Evolutionary conservation across 2,888 invertebrate genomes (phyloP), one percentile per base, ranked within the genome.

Genomic region (Volucella bombylans): DNA sequence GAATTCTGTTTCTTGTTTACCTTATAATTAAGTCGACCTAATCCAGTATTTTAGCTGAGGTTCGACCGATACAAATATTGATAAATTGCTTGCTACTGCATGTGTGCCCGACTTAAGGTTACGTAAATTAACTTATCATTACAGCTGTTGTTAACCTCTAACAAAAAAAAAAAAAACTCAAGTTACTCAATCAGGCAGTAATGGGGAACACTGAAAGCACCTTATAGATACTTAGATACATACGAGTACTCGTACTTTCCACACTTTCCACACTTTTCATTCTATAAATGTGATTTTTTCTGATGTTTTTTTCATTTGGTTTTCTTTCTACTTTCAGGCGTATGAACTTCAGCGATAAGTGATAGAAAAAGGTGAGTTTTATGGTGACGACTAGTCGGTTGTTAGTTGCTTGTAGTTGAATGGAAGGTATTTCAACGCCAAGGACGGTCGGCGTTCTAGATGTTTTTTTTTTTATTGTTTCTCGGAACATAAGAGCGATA

Each of bases 401-500:
- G 31, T 31, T 31, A 31, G 31, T 31, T 31, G n/a, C n/a, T n/a
- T n/a, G n/a, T n/a, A 3, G 45, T 41, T 23, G 61, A n/a, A 54
- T 64, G 14, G 14, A 62, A 38, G 62, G 45, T 61, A 50, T 74
- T 61, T 43, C 12, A 64, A 31, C 67, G 50, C 57, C 82, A 82
- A 82, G 82, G 82, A 78, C 73, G 31, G 31, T 31, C 31, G 31
- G 31, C 31, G 52, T 73, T 82, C 65, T 73, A 73, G 72, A 68
- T 57, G 62, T 50, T 18, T 69, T 18, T 43, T 45, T 12, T 31
- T 62, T 8, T 57, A 45, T 43, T 39, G 39, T 43, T 71, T 67
- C 12, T 62, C 31, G 31, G 59, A 78, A 72, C 23, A 41, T 8
- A 10, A 18, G 47, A 43, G 45, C 62, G 77, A 61, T 71, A 61